Percentiles rank a stretch among this genome's conserved stretches.
Evolutionary conservation across 92 coral and sea anemone genomes (phyloP).

Genomic region (Palythoa caribaeorum): DNA sequence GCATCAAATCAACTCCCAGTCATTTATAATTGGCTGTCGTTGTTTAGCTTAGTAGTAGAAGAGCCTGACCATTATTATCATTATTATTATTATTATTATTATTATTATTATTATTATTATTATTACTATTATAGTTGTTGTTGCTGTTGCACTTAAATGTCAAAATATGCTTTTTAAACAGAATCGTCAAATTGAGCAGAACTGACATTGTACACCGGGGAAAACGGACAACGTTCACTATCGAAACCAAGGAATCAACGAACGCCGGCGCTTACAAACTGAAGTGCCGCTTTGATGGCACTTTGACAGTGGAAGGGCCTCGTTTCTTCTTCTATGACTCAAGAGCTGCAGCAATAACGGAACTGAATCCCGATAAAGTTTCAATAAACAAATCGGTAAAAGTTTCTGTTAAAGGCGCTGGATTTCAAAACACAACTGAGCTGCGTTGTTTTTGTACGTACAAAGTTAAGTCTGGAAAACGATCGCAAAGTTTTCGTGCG

Average conservation of each 20-base stretch:
- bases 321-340: neutral
- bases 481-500: neutral
- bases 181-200: conserved; percentile 7
- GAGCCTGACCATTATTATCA: too few relatives aligned
- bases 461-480: neutral
- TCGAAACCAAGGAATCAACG: neutral
- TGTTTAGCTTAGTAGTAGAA: too few relatives aligned
- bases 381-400: neutral
- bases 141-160: neutral
- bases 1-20: too few relatives aligned
- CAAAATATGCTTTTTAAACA: neutral
- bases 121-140: too few relatives aligned
- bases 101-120: too few relatives aligned
- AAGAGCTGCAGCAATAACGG: neutral
- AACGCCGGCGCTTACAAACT: neutral
- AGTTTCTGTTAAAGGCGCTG: neutral
- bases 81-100: too few relatives aligned
- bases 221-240: conserved; percentile 5
- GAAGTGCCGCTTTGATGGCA: neutral
- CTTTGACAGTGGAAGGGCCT: neutral
- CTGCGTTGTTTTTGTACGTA: conserved; percentile 3
- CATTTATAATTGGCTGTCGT: too few relatives aligned
- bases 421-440: conserved; percentile 24
- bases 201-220: neutral
- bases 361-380: neutral